Evolutionary conservation across 2,113 vertebrate genomes (phyloP), one percentile per base, ranked within the genome.

Genomic region (Alces alces): DNA sequence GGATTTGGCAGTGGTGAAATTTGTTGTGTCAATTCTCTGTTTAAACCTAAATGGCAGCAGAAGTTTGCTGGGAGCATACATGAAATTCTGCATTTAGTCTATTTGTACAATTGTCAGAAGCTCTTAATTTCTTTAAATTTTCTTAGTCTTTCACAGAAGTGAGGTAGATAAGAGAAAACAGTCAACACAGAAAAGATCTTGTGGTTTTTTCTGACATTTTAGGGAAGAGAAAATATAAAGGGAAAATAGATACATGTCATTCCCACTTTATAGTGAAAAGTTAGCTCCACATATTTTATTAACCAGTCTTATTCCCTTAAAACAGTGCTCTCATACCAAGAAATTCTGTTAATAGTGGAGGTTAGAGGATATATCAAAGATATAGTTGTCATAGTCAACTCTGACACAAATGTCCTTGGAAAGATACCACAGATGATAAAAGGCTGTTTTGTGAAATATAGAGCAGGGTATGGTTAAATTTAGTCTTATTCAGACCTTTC

Each of bases 381-480:
- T 91, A 61, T 4, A 91, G 45, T 45, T 85, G 7, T 91, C 12
- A 7, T 30, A 87, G 83, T 98, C 91, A 87, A 93, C 79, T 73
- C 61, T 43, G 64, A 94, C 36, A 64, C 6, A 94, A 80, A 86
- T 2, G 2, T 93, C 36, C 43, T 96, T 91, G 33, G 92, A 95
- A 93, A 88, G 85, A 91, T 61, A 85, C 21, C 28, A 85, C 47
- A 94, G 87, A 80, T 88, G 85, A 83, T 87, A 61, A 83, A 95
- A 96, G 2, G 78, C 45, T 73, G 33, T 33, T 89, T 80, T 4
- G 36, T 88, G 87, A 96, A 93, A 57, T 73, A 84, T 5, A 93
- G 61, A 94, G 15, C 14, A 79, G 10, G 3, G 1, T 64, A 28
- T 52, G 11, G 36, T 85, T 96, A 93, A 84, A 54, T 96, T 93